A percentile compares a stretch with the other conserved stretches of the same genome.
Conservation (phyloP, 1,140 invertebrate species). For the Macrobrachium rosenbergii region DNA sequence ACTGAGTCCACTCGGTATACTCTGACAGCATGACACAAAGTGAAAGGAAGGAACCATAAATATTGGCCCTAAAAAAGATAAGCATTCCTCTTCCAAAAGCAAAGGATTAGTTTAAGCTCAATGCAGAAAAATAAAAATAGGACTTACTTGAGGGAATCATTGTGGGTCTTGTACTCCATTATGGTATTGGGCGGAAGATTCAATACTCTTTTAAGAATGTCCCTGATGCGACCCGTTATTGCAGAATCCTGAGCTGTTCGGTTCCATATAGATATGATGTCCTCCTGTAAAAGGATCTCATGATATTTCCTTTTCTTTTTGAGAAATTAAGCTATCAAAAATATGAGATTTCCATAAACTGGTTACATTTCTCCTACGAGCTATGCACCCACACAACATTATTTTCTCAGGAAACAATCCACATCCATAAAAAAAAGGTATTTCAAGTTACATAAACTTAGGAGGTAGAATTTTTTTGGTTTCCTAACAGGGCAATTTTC, state of each 20-base stretch:
- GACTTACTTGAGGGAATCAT: constrained; percentile 82
- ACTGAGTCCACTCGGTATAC: no score
- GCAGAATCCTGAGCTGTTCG: constrained; percentile 89
- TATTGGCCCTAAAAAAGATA: neutral
- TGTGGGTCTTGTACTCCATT: constrained; percentile 97
- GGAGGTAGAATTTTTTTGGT: no score
- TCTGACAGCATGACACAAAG: no score
- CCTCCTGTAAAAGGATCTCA: constrained; percentile 79
- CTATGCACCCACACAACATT: no score
- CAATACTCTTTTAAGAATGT: constrained; percentile 92
- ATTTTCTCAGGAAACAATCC: neutral
- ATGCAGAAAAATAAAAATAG: neutral
- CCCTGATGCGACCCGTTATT: constrained; percentile 91
- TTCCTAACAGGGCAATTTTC: no score
- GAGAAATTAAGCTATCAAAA: no score
- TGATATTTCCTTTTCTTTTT: no score
- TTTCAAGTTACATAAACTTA: no score
- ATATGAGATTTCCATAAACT: no score
- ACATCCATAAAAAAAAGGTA: neutral
- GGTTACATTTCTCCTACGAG: no score
- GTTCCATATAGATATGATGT: constrained; percentile 98
- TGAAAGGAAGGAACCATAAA: neutral
- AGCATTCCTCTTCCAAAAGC: neutral
- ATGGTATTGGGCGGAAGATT: constrained; percentile 92
- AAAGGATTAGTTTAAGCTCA: neutral